phyloP scores from a whole-genome alignment of 1,140 invertebrate species.

The Penaeus chinensis region DNA sequence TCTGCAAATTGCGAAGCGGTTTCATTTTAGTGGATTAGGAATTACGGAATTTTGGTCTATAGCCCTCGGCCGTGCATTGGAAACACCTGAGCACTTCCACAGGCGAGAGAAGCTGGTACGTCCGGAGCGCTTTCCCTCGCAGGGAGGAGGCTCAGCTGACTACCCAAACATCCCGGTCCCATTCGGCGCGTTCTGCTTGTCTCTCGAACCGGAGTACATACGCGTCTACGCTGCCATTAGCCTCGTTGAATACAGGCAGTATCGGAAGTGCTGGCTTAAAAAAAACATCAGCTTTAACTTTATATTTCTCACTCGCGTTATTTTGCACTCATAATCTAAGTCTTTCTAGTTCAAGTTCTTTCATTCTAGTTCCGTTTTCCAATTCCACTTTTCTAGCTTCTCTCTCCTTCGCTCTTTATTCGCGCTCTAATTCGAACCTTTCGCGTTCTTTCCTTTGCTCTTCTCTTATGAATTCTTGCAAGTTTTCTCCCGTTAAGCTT shows the following conservation, averaged over 20 bases:
- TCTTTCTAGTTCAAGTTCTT: too few relatives aligned
- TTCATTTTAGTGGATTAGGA: neutral
- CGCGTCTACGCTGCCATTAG: neutral
- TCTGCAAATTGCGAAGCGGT: conserved; percentile 5
- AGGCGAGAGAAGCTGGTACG: neutral
- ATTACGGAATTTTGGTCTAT: neutral
- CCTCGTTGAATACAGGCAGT: neutral
- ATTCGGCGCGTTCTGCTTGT: neutral
- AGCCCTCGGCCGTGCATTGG: neutral
- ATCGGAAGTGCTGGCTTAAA: neutral
- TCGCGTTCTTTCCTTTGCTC: too few relatives aligned
- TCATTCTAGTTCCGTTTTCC: too few relatives aligned
- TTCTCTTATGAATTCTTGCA: too few relatives aligned
- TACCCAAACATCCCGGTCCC: neutral
- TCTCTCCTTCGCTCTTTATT: too few relatives aligned
- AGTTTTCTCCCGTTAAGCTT: too few relatives aligned
- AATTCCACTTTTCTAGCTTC: too few relatives aligned
- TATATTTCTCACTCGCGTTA: neutral
- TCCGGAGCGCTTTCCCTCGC: neutral
- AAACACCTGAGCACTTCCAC: neutral
- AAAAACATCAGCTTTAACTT: neutral
- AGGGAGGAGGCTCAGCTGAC: neutral
- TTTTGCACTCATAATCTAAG: neutral
- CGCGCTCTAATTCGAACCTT: too few relatives aligned
- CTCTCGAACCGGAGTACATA: neutral